A percentile compares a stretch with the other conserved stretches of the same genome.
Evolutionary conservation across 2,888 invertebrate genomes (phyloP).

Genomic region (Enchytraeus crypticus): DNA sequence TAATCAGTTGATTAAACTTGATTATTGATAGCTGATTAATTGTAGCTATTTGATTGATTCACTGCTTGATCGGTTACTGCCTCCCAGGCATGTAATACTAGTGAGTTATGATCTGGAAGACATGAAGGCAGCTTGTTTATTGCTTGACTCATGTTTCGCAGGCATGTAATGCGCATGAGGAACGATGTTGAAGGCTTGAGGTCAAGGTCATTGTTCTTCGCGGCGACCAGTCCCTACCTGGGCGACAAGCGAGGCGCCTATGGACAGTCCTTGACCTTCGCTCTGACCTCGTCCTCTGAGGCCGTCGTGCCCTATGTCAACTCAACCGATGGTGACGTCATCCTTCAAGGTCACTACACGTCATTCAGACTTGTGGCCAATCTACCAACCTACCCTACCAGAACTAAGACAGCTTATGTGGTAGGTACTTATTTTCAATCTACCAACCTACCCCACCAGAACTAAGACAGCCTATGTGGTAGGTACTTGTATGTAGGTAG

Average conservation of each 20-base stretch:
- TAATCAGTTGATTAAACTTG: too few species aligned
- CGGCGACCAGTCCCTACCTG: not conserved
- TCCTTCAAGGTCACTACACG: conserved; percentile 20
- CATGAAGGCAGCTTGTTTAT: too few species aligned
- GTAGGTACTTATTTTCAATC: too few species aligned
- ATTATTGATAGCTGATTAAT: too few species aligned
- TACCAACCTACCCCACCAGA: too few species aligned
- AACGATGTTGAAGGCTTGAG: not conserved
- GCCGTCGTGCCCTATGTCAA: not conserved
- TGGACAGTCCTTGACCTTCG: conserved; percentile 23
- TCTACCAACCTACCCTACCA: conserved; percentile 13
- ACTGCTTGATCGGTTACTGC: not conserved
- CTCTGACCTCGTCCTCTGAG: too few species aligned
- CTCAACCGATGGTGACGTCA: conserved; percentile 25
- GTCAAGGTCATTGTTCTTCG: not conserved
- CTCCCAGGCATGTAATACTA: too few species aligned
- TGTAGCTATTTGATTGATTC: too few species aligned
- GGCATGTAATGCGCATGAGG: not conserved
- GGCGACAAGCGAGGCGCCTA: conserved; percentile 28
- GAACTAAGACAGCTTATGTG: conserved; percentile 3
- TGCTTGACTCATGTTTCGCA: not conserved
- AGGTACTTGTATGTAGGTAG: too few species aligned
- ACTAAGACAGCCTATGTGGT: too few species aligned
- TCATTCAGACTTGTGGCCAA: conserved; percentile 19
- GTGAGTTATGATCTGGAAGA: too few species aligned